phyloP scores from a whole-genome alignment of 2,797 vertebrate genomes.

The Trachops cirrhosus region DNA sequence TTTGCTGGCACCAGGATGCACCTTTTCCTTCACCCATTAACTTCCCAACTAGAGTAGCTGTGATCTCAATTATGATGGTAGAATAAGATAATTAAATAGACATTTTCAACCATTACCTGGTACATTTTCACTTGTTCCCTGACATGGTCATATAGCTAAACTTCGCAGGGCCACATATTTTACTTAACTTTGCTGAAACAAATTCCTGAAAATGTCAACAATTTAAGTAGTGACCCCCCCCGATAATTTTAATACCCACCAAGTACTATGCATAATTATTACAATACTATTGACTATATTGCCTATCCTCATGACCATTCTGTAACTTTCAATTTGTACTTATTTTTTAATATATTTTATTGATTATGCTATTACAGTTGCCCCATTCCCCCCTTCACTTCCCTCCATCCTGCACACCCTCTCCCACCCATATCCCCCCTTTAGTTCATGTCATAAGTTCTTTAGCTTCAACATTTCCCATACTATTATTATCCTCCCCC shows the following conservation, averaged over 20 bases:
- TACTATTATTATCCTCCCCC: no score
- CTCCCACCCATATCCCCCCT: no score
- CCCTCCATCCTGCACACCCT: no score
- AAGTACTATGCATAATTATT: background rate
- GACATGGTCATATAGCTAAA: background rate
- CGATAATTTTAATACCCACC: background rate
- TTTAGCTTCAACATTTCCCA: no score
- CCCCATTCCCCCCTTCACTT: no score
- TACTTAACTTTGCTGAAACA: background rate
- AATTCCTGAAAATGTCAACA: background rate
- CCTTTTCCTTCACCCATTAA: background rate
- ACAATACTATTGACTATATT: background rate
- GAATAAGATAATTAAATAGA: background rate
- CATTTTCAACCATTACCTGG: background rate
- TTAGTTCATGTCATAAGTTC: no score
- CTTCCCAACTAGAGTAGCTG: background rate
- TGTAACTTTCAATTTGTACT: background rate
- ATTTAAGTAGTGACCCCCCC: background rate
- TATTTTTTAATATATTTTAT: no score
- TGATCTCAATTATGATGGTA: background rate
- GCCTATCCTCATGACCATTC: background rate
- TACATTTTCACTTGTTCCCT: background rate
- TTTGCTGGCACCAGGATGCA: background rate
- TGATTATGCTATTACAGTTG: no score
- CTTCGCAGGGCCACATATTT: no score